A percentile compares a stretch with the other conserved stretches of the same genome.
These are phyloP conservation scores for Barypeithes pellucidus DNA, from an alignment of 2,888 invertebrate genomes.

Conservation along the genomic window DNA sequence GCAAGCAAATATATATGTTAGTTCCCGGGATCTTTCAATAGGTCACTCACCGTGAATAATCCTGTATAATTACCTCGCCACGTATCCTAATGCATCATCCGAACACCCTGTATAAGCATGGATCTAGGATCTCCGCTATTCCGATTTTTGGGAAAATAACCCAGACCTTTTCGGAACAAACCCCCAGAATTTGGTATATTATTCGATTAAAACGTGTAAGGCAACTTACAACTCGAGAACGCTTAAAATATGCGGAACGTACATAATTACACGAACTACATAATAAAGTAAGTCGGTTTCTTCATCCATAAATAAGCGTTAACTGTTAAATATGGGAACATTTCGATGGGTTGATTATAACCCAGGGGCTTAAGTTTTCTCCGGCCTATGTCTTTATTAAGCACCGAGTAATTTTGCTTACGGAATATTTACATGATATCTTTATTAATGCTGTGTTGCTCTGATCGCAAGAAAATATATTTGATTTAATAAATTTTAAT, in stretches of 20 bases:
- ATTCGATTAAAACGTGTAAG: too few relatives aligned
- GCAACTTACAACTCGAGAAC: too few relatives aligned
- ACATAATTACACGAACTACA: constrained; percentile 48
- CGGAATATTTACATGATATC: constrained; percentile 15
- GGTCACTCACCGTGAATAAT: too few relatives aligned
- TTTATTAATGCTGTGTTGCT: constrained; percentile 13
- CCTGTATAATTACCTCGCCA: too few relatives aligned
- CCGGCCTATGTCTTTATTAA: constrained; percentile 33
- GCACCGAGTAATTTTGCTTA: constrained; percentile 22
- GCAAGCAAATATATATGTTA: too few relatives aligned
- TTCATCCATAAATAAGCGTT: constrained; percentile 53
- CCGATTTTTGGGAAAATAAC: too few relatives aligned
- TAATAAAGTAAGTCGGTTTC: constrained; percentile 46
- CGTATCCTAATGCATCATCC: too few relatives aligned
- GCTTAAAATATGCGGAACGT: constrained; percentile 17
- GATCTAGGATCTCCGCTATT: too few relatives aligned
- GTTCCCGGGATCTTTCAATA: too few relatives aligned
- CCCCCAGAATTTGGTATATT: too few relatives aligned
- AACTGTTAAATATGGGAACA: constrained; percentile 54
- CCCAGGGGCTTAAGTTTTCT: constrained; percentile 45
- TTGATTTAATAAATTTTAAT: not conserved
- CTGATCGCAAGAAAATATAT: not conserved
- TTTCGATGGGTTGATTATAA: constrained; percentile 54
- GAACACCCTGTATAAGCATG: too few relatives aligned
- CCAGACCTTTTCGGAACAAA: too few relatives aligned